These are phyloP conservation scores for Spodoptera picta DNA, from an alignment of 2,888 invertebrate genomes.

Conservation along the genomic window DNA sequence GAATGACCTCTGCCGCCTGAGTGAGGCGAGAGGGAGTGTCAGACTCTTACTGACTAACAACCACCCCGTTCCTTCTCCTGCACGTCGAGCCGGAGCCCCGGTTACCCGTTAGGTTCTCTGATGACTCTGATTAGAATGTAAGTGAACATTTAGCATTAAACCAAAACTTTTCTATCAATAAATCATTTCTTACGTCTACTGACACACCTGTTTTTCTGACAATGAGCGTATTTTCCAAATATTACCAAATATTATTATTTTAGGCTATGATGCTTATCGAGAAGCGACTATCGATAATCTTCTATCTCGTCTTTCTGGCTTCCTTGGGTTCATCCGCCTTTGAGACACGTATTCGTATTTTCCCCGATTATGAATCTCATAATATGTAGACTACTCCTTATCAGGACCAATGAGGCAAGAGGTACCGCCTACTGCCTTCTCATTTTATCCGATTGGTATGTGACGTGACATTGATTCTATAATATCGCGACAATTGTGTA, in stretches of 20 bases:
- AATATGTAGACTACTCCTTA: constrained; percentile 4
- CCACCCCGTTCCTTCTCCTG: too few species aligned
- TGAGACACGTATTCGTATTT: constrained; percentile 14
- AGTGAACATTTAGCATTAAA: too few species aligned
- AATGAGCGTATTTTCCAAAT: constrained; percentile 10
- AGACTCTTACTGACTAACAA: too few species aligned
- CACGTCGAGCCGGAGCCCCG: too few species aligned
- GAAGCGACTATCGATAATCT: constrained; percentile 16
- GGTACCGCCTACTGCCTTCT: constrained; percentile 8
- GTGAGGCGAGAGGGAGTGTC: too few species aligned
- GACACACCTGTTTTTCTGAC: too few species aligned
- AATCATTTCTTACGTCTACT: too few species aligned
- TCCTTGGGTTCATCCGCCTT: constrained; percentile 27
- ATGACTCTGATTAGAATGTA: too few species aligned
- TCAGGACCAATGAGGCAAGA: constrained; percentile 19
- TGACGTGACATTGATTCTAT: constrained; percentile 7
- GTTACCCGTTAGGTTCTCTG: too few species aligned
- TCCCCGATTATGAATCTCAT: constrained; percentile 13
- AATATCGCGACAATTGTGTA: constrained; percentile 1
- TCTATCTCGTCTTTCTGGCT: constrained; percentile 15
- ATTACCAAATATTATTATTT: background rate
- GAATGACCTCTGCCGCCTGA: too few species aligned
- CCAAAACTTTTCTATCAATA: too few species aligned
- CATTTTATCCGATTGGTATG: constrained; percentile 15
- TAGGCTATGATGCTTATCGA: background rate